phyloP scores from a whole-genome alignment of 2,888 invertebrate species.

The Sminthurinus aureus region DNA sequence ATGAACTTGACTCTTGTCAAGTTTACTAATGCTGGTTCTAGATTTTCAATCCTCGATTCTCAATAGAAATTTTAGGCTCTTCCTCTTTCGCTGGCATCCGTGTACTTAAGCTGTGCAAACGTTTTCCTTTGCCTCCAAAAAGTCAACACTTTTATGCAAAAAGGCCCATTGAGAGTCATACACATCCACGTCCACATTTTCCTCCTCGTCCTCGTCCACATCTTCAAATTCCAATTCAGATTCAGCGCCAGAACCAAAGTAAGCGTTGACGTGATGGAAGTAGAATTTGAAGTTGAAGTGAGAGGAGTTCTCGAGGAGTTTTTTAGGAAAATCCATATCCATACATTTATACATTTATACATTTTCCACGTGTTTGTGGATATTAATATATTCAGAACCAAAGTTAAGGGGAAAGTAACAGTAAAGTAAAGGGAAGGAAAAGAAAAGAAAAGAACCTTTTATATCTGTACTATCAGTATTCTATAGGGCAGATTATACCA shows the following conservation, averaged over 20 bases:
- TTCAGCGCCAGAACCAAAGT: too few species aligned
- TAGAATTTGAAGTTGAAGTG: not conserved
- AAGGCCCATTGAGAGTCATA: conserved; percentile 19
- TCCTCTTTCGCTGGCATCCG: not conserved
- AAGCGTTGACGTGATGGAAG: not conserved
- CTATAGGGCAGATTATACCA: too few species aligned
- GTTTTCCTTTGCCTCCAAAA: conserved; percentile 37
- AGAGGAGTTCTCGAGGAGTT: not conserved
- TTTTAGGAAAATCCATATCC: too few species aligned
- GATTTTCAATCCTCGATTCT: not conserved
- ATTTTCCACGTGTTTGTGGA: too few species aligned
- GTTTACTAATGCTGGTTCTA: not conserved
- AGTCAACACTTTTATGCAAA: conserved; percentile 52
- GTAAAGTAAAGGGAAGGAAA: too few species aligned
- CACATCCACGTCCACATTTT: not conserved
- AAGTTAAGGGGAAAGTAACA: too few species aligned
- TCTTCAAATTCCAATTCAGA: not conserved
- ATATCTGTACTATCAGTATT: too few species aligned
- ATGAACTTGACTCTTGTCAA: too few species aligned
- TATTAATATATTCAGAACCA: too few species aligned
- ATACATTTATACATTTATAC: too few species aligned
- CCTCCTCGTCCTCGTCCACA: not conserved
- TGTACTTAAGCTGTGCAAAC: not conserved
- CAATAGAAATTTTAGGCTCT: too few species aligned
- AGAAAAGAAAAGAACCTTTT: too few species aligned